These are phyloP conservation scores for Conops quadrifasciatus DNA, from an alignment of 2,888 invertebrate species.

Conservation along the genomic window DNA sequence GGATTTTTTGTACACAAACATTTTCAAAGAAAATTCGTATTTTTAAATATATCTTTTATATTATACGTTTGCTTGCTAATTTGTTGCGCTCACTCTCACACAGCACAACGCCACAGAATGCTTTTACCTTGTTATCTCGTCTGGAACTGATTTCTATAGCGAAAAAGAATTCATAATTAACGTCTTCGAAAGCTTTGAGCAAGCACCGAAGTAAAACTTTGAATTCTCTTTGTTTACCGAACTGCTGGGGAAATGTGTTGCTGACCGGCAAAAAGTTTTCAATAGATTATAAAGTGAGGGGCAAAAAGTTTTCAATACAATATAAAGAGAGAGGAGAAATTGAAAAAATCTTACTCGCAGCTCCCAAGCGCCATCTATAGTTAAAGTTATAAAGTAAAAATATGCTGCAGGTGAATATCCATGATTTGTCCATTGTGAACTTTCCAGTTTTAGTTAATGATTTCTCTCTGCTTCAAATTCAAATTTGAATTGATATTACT, in stretches of 20 bases:
- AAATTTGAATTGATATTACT: too few relatives aligned
- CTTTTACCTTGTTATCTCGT: constrained; percentile 61
- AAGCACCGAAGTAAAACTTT: constrained; percentile 19
- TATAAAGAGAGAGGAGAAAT: too few relatives aligned
- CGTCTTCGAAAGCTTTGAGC: constrained; percentile 42
- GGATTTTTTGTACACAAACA: too few relatives aligned
- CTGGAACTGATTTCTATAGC: constrained; percentile 59
- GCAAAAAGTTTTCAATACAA: too few relatives aligned
- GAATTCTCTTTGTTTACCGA: constrained; percentile 26
- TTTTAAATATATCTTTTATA: neutral
- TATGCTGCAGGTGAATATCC: too few relatives aligned
- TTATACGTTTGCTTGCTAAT: constrained; percentile 22
- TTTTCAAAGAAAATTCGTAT: neutral
- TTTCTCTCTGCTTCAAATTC: too few relatives aligned
- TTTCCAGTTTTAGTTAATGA: too few relatives aligned
- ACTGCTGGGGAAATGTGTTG: constrained; percentile 32
- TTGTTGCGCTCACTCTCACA: constrained; percentile 39
- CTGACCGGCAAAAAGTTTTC: constrained; percentile 29
- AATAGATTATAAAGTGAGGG: too few relatives aligned
- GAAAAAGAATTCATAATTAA: constrained; percentile 54
- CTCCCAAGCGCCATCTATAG: too few relatives aligned
- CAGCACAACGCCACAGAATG: constrained; percentile 44
- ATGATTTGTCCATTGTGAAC: too few relatives aligned
- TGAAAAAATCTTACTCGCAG: too few relatives aligned
- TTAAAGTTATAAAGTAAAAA: too few relatives aligned